Conservation (phyloP, 2,888 invertebrate species). For the Meta bourneti region DNA sequence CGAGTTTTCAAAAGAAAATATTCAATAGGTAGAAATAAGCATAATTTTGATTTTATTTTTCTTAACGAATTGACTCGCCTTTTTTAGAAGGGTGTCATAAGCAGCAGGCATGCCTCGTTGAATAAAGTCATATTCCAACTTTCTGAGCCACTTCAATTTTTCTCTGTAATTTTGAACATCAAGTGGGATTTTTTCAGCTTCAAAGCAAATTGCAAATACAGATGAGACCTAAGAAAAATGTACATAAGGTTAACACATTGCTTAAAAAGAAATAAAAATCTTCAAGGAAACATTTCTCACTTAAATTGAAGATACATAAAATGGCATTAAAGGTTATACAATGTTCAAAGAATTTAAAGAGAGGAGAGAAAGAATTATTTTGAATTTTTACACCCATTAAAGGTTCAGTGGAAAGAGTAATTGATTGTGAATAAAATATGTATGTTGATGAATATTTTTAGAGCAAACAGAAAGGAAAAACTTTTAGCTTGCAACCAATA, state of each 20-base stretch:
- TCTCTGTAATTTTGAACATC: constrained; percentile 90
- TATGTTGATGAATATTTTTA: too few relatives aligned
- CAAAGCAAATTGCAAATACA: constrained; percentile 85
- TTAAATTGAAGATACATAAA: constrained; percentile 83
- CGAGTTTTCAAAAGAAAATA: too few relatives aligned
- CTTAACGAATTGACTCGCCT: neutral
- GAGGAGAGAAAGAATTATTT: too few relatives aligned
- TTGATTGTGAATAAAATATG: too few relatives aligned
- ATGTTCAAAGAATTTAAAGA: too few relatives aligned
- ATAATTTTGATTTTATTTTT: neutral
- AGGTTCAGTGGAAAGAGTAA: too few relatives aligned
- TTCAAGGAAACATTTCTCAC: constrained; percentile 75
- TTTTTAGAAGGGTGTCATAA: constrained; percentile 72
- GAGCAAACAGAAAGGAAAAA: too few relatives aligned
- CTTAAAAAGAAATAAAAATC: neutral
- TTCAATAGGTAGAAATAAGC: too few relatives aligned
- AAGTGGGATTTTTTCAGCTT: constrained; percentile 87
- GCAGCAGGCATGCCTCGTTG: constrained; percentile 79
- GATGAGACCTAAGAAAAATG: constrained; percentile 36
- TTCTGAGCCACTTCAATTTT: constrained; percentile 87
- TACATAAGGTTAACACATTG: neutral
- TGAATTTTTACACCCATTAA: too few relatives aligned
- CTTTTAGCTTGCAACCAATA: too few relatives aligned
- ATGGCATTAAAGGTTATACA: neutral
- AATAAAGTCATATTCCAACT: constrained; percentile 83